Percentiles rank a stretch among this genome's conserved stretches.
These are phyloP conservation scores for Galaxea fascicularis DNA, from an alignment of 92 coral and sea anemone genomes.

Conservation along the genomic window DNA sequence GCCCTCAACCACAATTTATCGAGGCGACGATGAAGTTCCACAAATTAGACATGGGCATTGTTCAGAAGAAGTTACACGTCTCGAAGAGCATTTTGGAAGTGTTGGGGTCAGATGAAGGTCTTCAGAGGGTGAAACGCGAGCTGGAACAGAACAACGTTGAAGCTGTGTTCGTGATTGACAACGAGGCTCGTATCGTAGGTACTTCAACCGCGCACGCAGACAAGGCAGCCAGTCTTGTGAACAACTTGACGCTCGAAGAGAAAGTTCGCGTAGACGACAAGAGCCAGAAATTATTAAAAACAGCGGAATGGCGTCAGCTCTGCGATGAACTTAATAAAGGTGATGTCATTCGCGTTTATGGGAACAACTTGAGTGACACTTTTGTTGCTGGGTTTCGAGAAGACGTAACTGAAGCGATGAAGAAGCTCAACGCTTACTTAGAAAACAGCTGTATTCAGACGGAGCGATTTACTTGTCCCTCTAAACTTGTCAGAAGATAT, in stretches of 20 bases:
- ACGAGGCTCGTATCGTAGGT: slow-evolving; percentile 55
- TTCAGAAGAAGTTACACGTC: slow-evolving; percentile 50
- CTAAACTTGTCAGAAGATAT: slow-evolving; percentile 62
- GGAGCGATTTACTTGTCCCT: slow-evolving; percentile 47
- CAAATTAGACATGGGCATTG: slow-evolving; percentile 51
- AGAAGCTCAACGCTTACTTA: slow-evolving; percentile 54
- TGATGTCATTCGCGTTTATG: slow-evolving; percentile 44
- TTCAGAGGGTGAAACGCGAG: slow-evolving; percentile 55
- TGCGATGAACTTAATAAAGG: slow-evolving; percentile 38
- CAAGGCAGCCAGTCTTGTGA: slow-evolving; percentile 59
- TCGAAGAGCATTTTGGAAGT: slow-evolving; percentile 62
- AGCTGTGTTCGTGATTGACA: slow-evolving; percentile 74
- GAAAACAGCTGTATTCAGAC: slow-evolving; percentile 62
- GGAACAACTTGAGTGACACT: slow-evolving; percentile 68
- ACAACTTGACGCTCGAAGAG: slow-evolving; percentile 54
- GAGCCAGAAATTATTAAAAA: slow-evolving; percentile 35
- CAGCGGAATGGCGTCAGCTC: slow-evolving; percentile 60
- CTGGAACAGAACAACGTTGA: slow-evolving; percentile 51
- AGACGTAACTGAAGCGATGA: slow-evolving; percentile 60
- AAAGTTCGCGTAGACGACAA: slow-evolving; percentile 66
- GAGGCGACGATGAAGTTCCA: slow-evolving; percentile 68
- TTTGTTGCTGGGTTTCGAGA: slow-evolving; percentile 73
- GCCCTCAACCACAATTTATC: slow-evolving; percentile 75
- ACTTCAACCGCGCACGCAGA: slow-evolving; percentile 60
- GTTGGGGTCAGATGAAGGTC: slow-evolving; percentile 59